These are phyloP conservation scores for Pogonomyrmex californicus DNA, from an alignment of 1,140 invertebrate species.

Conservation along the genomic window DNA sequence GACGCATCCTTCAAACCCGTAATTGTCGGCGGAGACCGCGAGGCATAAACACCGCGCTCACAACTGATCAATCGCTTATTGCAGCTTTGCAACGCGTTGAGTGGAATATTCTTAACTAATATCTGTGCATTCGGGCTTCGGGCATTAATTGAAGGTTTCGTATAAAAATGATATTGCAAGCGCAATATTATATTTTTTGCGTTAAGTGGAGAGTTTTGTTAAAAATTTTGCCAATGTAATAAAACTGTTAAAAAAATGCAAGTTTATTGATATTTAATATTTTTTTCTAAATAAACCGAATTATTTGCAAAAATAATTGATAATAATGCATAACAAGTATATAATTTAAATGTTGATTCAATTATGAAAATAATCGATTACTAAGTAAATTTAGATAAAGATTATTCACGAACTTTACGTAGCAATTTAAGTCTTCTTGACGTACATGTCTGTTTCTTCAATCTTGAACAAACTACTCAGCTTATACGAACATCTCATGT, in stretches of 20 bases:
- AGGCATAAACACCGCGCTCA: constrained; percentile 53
- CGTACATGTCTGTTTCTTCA: not conserved
- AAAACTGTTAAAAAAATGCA: not conserved
- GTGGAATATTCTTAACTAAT: constrained; percentile 56
- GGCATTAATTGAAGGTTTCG: constrained; percentile 41
- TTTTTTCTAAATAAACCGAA: not conserved
- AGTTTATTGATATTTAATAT: not conserved
- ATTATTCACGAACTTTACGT: not conserved
- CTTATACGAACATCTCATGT: not conserved
- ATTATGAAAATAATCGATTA: not conserved
- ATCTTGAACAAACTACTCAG: constrained; percentile 2
- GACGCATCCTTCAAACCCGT: constrained; percentile 66
- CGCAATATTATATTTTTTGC: not conserved
- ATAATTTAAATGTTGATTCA: not conserved
- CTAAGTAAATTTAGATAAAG: not conserved
- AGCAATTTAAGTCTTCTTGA: not conserved
- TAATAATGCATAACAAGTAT: not conserved
- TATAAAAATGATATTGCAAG: not conserved
- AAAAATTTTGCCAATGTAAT: not conserved
- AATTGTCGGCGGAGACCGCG: constrained; percentile 69
- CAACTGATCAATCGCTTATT: constrained; percentile 60
- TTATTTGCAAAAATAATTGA: constrained; percentile 11
- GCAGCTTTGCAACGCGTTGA: constrained; percentile 25
- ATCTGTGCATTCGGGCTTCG: constrained; percentile 22
- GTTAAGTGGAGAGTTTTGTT: not conserved